Evolutionary conservation across 2,888 invertebrate genomes (phyloP), one percentile per base, ranked within the genome.

Genomic region (Chloroclystis v-ata): DNA sequence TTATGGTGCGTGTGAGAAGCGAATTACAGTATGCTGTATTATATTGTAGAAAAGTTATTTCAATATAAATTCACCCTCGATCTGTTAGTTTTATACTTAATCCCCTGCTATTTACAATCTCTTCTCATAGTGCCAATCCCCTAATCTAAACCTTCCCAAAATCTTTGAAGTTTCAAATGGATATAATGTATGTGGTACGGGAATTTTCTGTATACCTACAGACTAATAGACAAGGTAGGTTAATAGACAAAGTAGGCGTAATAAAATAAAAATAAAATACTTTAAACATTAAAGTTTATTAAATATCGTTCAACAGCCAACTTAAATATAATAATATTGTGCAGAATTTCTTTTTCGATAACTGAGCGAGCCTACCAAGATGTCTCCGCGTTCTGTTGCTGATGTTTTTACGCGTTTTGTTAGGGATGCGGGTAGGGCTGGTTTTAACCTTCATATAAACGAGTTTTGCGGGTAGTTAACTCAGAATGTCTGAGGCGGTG

Each of bases 61-160:
- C 78, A 83, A 82, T 85, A 85, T 82, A 85, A 84, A 84, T 82
- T 82, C 83, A 85, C 84, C 82, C 78, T 71, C 67, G 62, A 65
- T 61, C 54, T 49, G 56, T 56, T 69, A 41, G 72, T 75, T 75
- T 78, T 67, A 69, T 72, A 67, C 42, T 14, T 26, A 13, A 37
- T 8, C n/a, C n/a, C n/a, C n/a, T n/a, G n/a, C n/a, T n/a, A n/a
- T n/a, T n/a, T n/a, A n/a, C n/a, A n/a, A n/a, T n/a, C n/a, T n/a
- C n/a, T n/a, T n/a, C n/a, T n/a, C n/a, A n/a, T n/a, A n/a, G n/a
- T n/a, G n/a, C n/a, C n/a, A n/a, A n/a, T n/a, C n/a, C n/a, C n/a
- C n/a, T n/a, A n/a, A n/a, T n/a, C n/a, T n/a, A n/a, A n/a, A n/a
- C n/a, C n/a, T n/a, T n/a, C n/a, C n/a, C n/a, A n/a, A n/a, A n/a